Evolutionary conservation across 1,140 invertebrate genomes (phyloP).

Genomic region (Andrena cerasifolii): DNA sequence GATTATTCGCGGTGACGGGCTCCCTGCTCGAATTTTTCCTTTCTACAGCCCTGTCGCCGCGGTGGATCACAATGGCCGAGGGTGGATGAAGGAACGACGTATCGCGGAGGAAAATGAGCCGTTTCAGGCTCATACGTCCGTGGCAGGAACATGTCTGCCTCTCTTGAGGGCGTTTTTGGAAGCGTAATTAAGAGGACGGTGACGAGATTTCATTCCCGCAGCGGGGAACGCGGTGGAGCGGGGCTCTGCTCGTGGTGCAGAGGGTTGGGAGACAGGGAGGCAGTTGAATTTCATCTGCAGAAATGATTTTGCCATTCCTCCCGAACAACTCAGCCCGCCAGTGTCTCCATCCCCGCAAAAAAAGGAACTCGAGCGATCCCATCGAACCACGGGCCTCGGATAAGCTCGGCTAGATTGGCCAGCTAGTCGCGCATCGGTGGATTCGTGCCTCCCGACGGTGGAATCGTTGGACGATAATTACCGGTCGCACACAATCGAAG

Average conservation of each 20-base stretch:
- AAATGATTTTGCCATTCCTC: too few species aligned
- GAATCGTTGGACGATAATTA: slow-evolving; percentile 75
- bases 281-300: too few species aligned
- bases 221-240: too few species aligned
- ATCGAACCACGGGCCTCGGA: slow-evolving; percentile 9
- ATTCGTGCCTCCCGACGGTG: slow-evolving; percentile 66
- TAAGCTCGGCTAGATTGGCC: slow-evolving; percentile 47
- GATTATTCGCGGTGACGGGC: slow-evolving; percentile 33
- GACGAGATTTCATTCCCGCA: slow-evolving; percentile 16
- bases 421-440: slow-evolving; percentile 70
- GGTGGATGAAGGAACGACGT: not conserved
- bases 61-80: slow-evolving; percentile 12
- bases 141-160: not conserved
- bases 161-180: not conserved
- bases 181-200: slow-evolving; percentile 13
- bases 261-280: too few species aligned
- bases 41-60: not conserved
- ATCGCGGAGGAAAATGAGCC: slow-evolving; percentile 16
- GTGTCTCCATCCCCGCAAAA: too few species aligned
- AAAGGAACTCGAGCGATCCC: not conserved
- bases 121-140: too few species aligned
- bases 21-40: slow-evolving; percentile 6
- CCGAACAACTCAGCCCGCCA: too few species aligned
- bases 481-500: slow-evolving; percentile 73
- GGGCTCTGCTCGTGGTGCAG: too few species aligned